Evolutionary conservation across 2,797 vertebrate species (phyloP), one percentile per base, ranked within the genome.

Genomic region (Vireo griseus): DNA sequence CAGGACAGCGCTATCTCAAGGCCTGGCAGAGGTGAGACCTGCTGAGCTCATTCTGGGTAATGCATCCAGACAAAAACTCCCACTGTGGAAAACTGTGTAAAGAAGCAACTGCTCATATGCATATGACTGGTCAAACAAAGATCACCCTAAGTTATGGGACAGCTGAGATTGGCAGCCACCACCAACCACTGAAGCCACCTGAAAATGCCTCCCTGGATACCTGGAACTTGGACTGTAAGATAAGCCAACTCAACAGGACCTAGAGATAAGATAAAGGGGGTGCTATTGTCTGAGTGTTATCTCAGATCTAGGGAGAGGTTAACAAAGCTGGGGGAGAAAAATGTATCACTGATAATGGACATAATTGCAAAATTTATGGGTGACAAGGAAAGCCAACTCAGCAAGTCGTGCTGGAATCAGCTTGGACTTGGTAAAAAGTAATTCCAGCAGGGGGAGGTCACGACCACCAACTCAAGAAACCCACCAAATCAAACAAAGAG

Each of bases 1-100:
- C 50, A 62, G 10, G 9, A 55, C 0, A 59, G 48, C 0, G 1
- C 11, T n/a, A 25, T 3, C 26, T 50, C 62, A 55, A 44, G 22
- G 19, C 19, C n/a, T 25, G 35, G 17, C 39, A 37, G 28, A 69
- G 28, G 42, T 9, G 9, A 57, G 31, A 44, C 21, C 5, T 28
- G 16, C 22, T 33, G 20, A 45, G 54, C 39, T 20, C 33, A 52
- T 33, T n/a, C n/a, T 44, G 28, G 16, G 37, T 26, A 69, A 57
- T 1, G 4, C 21, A 39, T 19, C 4, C 17, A 20, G 44, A 63
- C 5, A 25, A 63, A 82, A 76, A 57, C 9, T 63, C n/a, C 57
- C 44, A 57, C 25, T 22, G 29, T 10, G 12, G 44, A 62, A 63
- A 57, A 0, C 3, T 6, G 15, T 9, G 22, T 28, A 15, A 48